These are phyloP conservation scores for Polypterus senegalus DNA, from an alignment of 2,113 vertebrate genomes.

Conservation along the genomic window DNA sequence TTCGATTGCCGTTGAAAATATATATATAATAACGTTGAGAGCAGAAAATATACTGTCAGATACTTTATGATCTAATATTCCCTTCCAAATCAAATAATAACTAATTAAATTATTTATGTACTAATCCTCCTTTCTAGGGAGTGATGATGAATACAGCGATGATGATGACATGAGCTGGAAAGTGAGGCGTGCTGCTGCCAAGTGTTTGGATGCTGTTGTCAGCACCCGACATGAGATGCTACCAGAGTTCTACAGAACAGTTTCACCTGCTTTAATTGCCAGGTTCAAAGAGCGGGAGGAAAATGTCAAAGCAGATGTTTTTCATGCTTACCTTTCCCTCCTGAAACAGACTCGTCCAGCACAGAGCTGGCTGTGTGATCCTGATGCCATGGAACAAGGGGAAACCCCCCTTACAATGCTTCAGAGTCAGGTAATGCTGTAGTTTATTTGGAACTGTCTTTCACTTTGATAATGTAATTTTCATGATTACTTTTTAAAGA, in stretches of 20 bases:
- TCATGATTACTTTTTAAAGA: conserved; percentile 16
- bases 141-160: conserved; percentile 94
- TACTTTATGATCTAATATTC: too few species aligned
- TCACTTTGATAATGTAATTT: too few species aligned
- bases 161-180: conserved; percentile 99
- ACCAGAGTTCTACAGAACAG: conserved; percentile 91
- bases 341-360: conserved; percentile 94
- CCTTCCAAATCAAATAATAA: too few species aligned
- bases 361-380: conserved; percentile 92
- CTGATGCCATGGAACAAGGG: conserved; percentile 96
- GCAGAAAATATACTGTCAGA: too few species aligned
- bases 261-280: conserved; percentile 87
- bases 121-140: conserved; percentile 48
- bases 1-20: too few species aligned
- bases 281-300: conserved; percentile 97
- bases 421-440: conserved; percentile 74
- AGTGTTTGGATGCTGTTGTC: conserved; percentile 90
- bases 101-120: too few species aligned
- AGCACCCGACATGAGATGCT: conserved; percentile 97
- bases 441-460: too few species aligned
- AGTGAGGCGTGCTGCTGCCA: conserved; percentile 87
- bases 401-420: conserved; percentile 95
- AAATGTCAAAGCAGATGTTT: conserved; percentile 96
- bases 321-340: conserved; percentile 93
- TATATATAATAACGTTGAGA: too few species aligned